Percentiles rank a stretch among this genome's conserved stretches.
Conservation (phyloP, 2,797 vertebrate species). For the Ptychadena robeensis region DNA sequence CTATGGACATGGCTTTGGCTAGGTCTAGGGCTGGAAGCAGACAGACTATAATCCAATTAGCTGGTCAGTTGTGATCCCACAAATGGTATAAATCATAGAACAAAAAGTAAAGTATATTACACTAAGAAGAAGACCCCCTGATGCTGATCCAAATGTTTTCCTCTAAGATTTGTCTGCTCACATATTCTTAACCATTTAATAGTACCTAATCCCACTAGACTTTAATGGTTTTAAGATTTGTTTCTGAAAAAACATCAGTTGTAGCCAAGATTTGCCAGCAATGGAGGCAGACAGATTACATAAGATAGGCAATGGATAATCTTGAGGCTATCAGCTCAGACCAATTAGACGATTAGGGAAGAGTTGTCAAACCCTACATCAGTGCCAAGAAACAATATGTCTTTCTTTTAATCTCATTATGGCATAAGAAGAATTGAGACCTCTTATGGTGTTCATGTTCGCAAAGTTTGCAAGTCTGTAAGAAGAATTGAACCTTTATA, state of each 20-base stretch:
- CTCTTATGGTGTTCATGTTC: neutral
- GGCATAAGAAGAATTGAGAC: slow-evolving; percentile 6
- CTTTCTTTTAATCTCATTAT: slow-evolving; percentile 36
- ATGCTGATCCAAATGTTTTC: slow-evolving; percentile 63
- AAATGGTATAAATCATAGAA: slow-evolving; percentile 11
- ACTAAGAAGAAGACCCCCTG: slow-evolving; percentile 36
- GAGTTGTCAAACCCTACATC: slow-evolving; percentile 70
- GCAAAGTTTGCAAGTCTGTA: neutral
- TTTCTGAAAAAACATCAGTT: slow-evolving; percentile 78
- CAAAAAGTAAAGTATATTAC: slow-evolving; percentile 54
- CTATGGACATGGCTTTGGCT: no score
- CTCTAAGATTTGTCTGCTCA: slow-evolving; percentile 76
- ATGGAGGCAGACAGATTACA: slow-evolving; percentile 80
- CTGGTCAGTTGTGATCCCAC: neutral
- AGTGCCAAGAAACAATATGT: slow-evolving; percentile 67
- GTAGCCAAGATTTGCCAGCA: slow-evolving; percentile 87
- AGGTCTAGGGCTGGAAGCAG: neutral
- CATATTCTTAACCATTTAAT: slow-evolving; percentile 88
- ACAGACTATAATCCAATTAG: neutral
- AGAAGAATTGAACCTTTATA: no score
- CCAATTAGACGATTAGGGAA: slow-evolving; percentile 75
- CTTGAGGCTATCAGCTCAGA: slow-evolving; percentile 72
- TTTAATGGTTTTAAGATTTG: slow-evolving; percentile 86
- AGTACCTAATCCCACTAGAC: slow-evolving; percentile 85
- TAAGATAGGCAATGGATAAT: slow-evolving; percentile 76